A percentile compares a stretch with the other conserved stretches of the same genome.
phyloP scores from a whole-genome alignment of 2,113 vertebrate species.

The Eretmochelys imbricata region DNA sequence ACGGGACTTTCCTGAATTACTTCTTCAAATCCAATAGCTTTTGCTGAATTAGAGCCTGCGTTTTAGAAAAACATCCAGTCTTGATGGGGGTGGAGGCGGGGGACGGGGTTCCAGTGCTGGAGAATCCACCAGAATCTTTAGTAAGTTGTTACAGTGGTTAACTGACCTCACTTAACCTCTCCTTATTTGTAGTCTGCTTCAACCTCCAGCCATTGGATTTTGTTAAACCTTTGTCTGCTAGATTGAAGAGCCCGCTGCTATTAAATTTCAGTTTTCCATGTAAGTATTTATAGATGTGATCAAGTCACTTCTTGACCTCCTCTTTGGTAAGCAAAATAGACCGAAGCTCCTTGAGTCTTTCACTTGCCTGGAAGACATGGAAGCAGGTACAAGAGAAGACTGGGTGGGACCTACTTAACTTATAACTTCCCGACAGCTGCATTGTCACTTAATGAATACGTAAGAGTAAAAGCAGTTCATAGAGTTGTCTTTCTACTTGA shows the following conservation, averaged over 20 bases:
- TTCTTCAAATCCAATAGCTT: background rate
- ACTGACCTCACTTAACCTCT: background rate
- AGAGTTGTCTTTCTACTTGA: background rate
- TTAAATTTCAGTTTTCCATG: background rate
- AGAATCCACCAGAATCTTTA: fast-evolving
- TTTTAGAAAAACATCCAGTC: background rate
- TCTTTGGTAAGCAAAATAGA: background rate
- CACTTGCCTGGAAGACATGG: background rate
- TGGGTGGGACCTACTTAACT: background rate
- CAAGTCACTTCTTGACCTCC: background rate
- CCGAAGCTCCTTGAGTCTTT: background rate
- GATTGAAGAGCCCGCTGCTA: background rate
- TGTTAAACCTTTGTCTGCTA: background rate
- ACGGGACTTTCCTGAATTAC: background rate
- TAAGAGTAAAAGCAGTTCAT: background rate
- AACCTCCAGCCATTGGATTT: background rate
- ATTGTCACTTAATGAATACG: background rate
- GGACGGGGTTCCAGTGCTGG: background rate
- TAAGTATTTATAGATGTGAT: background rate
- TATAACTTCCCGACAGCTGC: background rate
- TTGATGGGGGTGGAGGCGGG: background rate
- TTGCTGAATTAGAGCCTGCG: background rate
- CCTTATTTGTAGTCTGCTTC: background rate
- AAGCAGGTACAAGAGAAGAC: background rate
- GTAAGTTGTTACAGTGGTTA: background rate